A percentile compares a stretch with the other conserved stretches of the same genome.
Evolutionary conservation across 2,888 invertebrate species (phyloP).

Genomic region (Aphrophora alni): DNA sequence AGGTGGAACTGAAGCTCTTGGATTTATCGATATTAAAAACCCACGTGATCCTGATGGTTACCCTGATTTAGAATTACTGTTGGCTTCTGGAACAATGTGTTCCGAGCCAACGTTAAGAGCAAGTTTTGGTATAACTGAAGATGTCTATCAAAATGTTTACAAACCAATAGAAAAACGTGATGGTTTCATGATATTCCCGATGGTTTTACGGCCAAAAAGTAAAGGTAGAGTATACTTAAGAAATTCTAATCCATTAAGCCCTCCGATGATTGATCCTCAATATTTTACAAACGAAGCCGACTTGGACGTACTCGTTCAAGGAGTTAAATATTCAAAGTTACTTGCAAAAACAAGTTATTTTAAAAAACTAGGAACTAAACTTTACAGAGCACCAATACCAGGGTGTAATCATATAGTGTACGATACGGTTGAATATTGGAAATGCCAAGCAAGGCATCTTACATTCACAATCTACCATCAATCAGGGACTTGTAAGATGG

Average conservation of each 20-base stretch:
- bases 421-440: conserved; percentile 70
- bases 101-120: conserved; percentile 60
- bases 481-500: conserved; percentile 63
- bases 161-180: conserved; percentile 58
- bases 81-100: conserved; percentile 63
- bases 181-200: conserved; percentile 66
- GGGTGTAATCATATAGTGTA: conserved; percentile 63
- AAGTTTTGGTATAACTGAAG: conserved; percentile 63
- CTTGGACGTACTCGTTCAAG: conserved; percentile 66
- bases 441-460: conserved; percentile 65
- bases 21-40: conserved; percentile 67
- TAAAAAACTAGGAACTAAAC: conserved; percentile 62
- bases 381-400: conserved; percentile 63
- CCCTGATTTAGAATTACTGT: conserved; percentile 72
- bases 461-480: conserved; percentile 72
- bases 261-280: conserved; percentile 72
- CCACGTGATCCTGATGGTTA: conserved; percentile 63
- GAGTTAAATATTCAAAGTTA: conserved; percentile 64
- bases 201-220: conserved; percentile 71
- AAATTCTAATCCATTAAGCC: conserved; percentile 67
- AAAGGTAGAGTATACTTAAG: conserved; percentile 69
- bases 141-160: conserved; percentile 58
- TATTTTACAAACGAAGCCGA: conserved; percentile 71
- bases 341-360: conserved; percentile 67
- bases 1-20: conserved; percentile 71